Evolutionary conservation across 2,888 invertebrate species (phyloP), one percentile per base, ranked within the genome.

Genomic region (Drosophila flavopinicola): DNA sequence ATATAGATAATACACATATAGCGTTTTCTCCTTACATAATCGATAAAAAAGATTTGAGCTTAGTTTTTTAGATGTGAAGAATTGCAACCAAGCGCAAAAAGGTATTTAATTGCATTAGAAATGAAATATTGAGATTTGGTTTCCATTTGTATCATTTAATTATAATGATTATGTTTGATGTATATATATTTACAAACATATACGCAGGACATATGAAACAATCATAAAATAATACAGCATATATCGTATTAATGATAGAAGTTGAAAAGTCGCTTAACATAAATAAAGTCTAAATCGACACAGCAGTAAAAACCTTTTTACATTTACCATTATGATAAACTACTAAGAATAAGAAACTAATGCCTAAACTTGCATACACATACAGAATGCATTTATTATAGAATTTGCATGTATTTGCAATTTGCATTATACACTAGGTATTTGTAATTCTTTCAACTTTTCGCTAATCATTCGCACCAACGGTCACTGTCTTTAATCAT

Each of bases 151-250:
- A 23, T 66, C 39, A 52, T 75, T 76, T 72, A 63, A 59, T 68
- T 42, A 41, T 61, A 41, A 59, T 67, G 57, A 60, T 67, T 48
- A 60, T 64, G 75, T 11, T 65, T 68, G 64, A 64, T 39, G 23
- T 54, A 52, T 54, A 58, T 58, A 60, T 80, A 80, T 84, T 66
- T 74, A 84, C 82, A 80, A 74, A 66, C 63, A 77, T 59, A 72
- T 54, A 68, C 61, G 68, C 45, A 59, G 52, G 52, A 59, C n/a
- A 60, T 61, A 66, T 57, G 69, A 56, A 52, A 51, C 35, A 82
- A 79, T 70, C 53, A 61, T 61, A 47, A 68, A 71, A 75, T 77
- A 84, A 84, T 77, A 79, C 75, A 79, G 52, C 41, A 30, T 42
- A 49, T 45, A 49, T 66, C 44, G 53, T 27, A 54, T 61, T 32